Conservation (phyloP, 2,113 vertebrate species). For the Elephas maximus region DNA sequence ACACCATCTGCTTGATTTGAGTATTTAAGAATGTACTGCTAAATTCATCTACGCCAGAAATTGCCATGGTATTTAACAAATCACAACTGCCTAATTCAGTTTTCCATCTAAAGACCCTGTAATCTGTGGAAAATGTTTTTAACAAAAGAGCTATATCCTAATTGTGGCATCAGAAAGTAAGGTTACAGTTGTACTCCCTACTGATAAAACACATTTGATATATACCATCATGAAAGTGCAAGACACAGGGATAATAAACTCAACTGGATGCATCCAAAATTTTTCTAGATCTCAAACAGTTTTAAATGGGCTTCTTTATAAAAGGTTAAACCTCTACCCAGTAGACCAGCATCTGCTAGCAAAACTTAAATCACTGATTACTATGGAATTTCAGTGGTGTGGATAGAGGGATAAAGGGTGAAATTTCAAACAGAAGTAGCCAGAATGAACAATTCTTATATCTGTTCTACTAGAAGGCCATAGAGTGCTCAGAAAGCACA, state of each 20-base stretch:
- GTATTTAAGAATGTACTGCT: constrained; percentile 7
- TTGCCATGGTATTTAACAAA: neutral
- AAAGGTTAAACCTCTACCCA: neutral
- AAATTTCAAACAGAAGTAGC: neutral
- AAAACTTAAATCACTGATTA: constrained; percentile 4
- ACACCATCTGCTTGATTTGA: constrained; percentile 22
- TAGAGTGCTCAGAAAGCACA: neutral
- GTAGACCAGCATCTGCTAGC: neutral
- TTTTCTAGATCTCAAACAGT: neutral
- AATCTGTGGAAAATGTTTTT: neutral
- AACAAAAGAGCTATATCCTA: neutral
- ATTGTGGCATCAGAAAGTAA: neutral
- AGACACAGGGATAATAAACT: neutral
- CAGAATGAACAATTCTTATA: neutral
- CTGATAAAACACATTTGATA: neutral
- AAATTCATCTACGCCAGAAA: neutral
- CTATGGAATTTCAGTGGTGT: neutral
- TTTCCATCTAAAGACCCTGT: neutral
- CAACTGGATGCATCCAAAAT: neutral
- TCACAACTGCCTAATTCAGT: constrained; percentile 14
- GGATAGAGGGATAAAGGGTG: neutral
- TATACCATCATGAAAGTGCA: neutral
- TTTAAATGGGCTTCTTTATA: neutral
- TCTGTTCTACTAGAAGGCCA: neutral
- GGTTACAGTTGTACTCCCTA: neutral